Evolutionary conservation across 2,888 invertebrate species (phyloP).

Genomic region (Drosophila fungiperda): DNA sequence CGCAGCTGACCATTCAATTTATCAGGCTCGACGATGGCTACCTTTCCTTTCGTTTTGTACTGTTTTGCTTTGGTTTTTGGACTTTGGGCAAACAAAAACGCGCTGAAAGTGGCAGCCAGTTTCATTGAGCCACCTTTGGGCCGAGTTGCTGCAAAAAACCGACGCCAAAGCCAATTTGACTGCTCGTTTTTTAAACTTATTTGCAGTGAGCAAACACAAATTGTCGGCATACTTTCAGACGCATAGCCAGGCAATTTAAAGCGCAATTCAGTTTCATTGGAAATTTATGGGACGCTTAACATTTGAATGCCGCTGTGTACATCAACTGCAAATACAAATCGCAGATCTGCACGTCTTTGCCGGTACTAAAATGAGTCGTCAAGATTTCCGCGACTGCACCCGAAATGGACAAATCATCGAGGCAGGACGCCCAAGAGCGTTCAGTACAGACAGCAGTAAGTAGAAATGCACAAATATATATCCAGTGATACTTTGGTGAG

Average conservation of each 20-base stretch:
- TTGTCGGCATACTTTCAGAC: constrained; percentile 60
- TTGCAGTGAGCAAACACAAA: constrained; percentile 53
- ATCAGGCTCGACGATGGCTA: constrained; percentile 69
- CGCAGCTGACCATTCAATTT: constrained; percentile 77
- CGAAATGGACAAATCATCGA: constrained; percentile 34
- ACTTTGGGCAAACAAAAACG: constrained; percentile 72
- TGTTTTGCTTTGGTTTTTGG: constrained; percentile 31
- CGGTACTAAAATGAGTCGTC: constrained; percentile 58
- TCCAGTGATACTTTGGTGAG: constrained; percentile 28
- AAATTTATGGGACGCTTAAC: constrained; percentile 53
- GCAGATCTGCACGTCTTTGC: constrained; percentile 63
- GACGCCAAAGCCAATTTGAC: constrained; percentile 60
- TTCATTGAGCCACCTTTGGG: constrained; percentile 50
- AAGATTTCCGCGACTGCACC: constrained; percentile 40
- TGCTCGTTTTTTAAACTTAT: constrained; percentile 30
- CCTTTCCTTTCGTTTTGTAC: constrained; percentile 24
- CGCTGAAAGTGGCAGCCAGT: constrained; percentile 57
- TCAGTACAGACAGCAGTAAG: neutral
- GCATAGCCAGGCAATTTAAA: constrained; percentile 49
- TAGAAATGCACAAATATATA: constrained; percentile 6
- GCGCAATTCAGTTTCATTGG: constrained; percentile 40
- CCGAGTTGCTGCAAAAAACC: constrained; percentile 24
- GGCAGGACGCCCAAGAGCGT: neutral
- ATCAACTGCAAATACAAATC: constrained; percentile 54
- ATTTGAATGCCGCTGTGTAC: constrained; percentile 41